Evolutionary conservation across 2,797 vertebrate genomes (phyloP).

Genomic region (Darevskia nairensis): DNA sequence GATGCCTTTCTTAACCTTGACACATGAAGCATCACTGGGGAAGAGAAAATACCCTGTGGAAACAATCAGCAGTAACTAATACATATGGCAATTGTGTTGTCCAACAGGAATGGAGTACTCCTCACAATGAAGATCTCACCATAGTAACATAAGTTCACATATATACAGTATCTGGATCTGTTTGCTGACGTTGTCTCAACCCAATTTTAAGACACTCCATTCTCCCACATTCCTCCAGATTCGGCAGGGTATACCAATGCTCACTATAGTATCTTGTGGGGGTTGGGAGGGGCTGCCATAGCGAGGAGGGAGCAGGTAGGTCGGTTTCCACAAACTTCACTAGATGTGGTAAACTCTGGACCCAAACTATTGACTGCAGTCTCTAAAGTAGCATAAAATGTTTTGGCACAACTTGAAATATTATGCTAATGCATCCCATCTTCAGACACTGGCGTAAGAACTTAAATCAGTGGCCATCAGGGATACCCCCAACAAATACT

Average conservation of each 20-base stretch:
- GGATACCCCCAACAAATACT: background rate
- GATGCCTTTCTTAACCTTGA: conserved; percentile 9
- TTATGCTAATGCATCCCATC: background rate
- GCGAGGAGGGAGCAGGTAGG: background rate
- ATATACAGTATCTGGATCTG: background rate
- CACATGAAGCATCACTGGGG: background rate
- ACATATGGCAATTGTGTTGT: background rate
- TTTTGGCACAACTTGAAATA: background rate
- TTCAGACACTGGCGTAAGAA: background rate
- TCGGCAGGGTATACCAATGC: background rate
- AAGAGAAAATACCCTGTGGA: background rate
- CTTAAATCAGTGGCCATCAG: background rate
- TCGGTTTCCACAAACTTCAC: background rate
- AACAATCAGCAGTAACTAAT: conserved; percentile 11
- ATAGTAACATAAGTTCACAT: background rate
- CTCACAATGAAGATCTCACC: background rate
- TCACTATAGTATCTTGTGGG: background rate
- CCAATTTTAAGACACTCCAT: background rate
- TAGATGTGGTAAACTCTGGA: background rate
- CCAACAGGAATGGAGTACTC: background rate
- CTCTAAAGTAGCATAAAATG: background rate
- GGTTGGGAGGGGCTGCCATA: background rate
- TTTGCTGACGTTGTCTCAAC: background rate
- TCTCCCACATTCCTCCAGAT: background rate
- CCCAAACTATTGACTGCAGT: background rate